Percentiles rank a stretch among this genome's conserved stretches.
Conservation (phyloP, 2,113 vertebrate genomes). For the Microtus ochrogaster region DNA sequence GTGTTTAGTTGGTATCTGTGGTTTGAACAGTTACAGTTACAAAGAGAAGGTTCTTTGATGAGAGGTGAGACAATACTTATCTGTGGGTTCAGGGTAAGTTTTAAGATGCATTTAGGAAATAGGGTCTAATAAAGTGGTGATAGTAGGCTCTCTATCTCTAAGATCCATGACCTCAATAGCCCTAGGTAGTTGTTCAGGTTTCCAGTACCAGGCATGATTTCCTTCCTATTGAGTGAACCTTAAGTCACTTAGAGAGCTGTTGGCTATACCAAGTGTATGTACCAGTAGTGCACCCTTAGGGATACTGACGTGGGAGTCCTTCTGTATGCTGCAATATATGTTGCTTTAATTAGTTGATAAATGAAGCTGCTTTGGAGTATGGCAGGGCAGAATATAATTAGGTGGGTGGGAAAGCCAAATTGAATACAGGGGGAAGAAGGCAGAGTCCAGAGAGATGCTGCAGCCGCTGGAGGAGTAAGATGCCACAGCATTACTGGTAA, state of each 20-base stretch:
- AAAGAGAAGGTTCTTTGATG: background rate
- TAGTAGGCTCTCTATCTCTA: background rate
- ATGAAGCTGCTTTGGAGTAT: too few species aligned
- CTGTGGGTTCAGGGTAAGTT: background rate
- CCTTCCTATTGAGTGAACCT: background rate
- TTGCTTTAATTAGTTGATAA: too few species aligned
- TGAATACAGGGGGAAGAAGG: too few species aligned
- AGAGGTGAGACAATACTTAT: background rate
- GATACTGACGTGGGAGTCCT: too few species aligned
- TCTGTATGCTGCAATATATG: too few species aligned
- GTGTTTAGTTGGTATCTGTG: background rate
- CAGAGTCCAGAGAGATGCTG: too few species aligned
- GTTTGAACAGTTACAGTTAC: background rate
- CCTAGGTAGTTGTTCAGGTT: background rate
- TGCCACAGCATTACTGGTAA: too few species aligned
- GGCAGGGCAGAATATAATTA: too few species aligned
- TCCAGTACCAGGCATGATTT: background rate
- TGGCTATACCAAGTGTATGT: background rate
- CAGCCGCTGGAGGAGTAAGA: too few species aligned
- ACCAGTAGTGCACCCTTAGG: background rate
- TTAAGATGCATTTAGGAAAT: background rate
- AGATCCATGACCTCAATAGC: background rate
- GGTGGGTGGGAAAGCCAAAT: too few species aligned
- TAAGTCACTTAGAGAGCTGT: background rate
- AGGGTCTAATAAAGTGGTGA: background rate